Evolutionary conservation across 1,140 invertebrate genomes (phyloP), one percentile per base, ranked within the genome.

Genomic region (Drosophila subpulchrella): DNA sequence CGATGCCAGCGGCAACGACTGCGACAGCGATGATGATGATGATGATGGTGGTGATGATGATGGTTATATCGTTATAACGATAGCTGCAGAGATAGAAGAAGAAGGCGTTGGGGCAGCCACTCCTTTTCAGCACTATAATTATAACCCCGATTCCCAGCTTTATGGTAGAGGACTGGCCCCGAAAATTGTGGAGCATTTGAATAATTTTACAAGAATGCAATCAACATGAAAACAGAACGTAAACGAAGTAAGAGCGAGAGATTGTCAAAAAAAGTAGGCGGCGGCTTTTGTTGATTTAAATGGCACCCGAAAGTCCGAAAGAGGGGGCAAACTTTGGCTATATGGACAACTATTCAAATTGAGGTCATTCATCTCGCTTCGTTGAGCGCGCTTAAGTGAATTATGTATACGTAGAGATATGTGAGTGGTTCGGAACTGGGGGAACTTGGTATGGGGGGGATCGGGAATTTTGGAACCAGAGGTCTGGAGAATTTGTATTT

Each of bases 301-400:
- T 86, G 82, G 83, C 82, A 81, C 83, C 82, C 82, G 61, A 85
- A 78, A 85, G 75, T 78, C 75, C 61, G 74, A 65, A 34, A 34
- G 32, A 34, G 8, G 7, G 65, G 67, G 77, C 61, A 57, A 78
- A 36, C 15, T 17, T 12, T 36, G 50, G 32, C 32, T 36, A 53
- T 53, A 36, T 60, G 70, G 56, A 71, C 60, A 78, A 81, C 85
- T 91, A 91, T 91, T 91, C 89, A 91, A 91, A 91, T 91, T 91
- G 89, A 91, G 89, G 89, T 91, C 89, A 91, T 91, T 91, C 89
- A 91, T 91, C 89, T 88, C 89, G 89, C 89, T 91, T 91, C 89
- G 89, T 91, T 91, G 86, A 85, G 38, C 85, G 72, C 80, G 84
- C 84, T 88, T 88, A 88, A 88, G 84, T 88, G 84, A 88, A 89